phyloP scores from a whole-genome alignment of 2,888 invertebrate species.

The Congeria kusceri region DNA sequence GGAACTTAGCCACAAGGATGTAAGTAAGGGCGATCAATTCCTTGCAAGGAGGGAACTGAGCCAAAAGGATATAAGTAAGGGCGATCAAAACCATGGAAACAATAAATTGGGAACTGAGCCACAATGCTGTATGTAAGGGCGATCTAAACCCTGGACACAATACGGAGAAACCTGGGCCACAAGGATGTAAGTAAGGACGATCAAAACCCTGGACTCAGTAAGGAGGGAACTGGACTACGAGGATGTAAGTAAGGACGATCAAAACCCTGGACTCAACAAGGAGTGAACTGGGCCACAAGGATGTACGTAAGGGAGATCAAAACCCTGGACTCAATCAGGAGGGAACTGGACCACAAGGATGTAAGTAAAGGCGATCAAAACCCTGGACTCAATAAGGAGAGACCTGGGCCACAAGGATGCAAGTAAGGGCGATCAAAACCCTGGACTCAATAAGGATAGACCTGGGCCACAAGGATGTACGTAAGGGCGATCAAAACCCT shows the following conservation, averaged over 20 bases:
- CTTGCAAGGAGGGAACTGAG: too few relatives aligned
- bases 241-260: too few relatives aligned
- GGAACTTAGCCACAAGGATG: too few relatives aligned
- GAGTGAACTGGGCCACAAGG: constrained; percentile 17
- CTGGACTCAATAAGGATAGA: constrained; percentile 41
- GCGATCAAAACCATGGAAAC: too few relatives aligned
- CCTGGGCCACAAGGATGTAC: constrained; percentile 55
- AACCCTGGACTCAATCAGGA: constrained; percentile 47
- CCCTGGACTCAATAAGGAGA: constrained; percentile 42
- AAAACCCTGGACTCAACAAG: constrained; percentile 47
- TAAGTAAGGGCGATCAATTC: too few relatives aligned
- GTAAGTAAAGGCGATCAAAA: constrained; percentile 56
- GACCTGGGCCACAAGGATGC: constrained; percentile 54
- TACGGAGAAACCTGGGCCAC: constrained; percentile 40
- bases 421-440: constrained; percentile 53
- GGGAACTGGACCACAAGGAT: constrained; percentile 49
- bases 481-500: constrained; percentile 53
- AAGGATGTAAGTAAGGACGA: too few relatives aligned
- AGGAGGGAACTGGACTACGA: constrained; percentile 38
- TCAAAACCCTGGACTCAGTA: constrained; percentile 49
- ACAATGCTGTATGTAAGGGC: too few relatives aligned
- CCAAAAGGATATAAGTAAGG: too few relatives aligned
- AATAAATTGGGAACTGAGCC: too few relatives aligned
- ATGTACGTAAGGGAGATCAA: constrained; percentile 46
- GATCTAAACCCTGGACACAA: constrained; percentile 50